Conservation (phyloP, 2,888 invertebrate genomes). For the Megalurothrips usitatus region DNA sequence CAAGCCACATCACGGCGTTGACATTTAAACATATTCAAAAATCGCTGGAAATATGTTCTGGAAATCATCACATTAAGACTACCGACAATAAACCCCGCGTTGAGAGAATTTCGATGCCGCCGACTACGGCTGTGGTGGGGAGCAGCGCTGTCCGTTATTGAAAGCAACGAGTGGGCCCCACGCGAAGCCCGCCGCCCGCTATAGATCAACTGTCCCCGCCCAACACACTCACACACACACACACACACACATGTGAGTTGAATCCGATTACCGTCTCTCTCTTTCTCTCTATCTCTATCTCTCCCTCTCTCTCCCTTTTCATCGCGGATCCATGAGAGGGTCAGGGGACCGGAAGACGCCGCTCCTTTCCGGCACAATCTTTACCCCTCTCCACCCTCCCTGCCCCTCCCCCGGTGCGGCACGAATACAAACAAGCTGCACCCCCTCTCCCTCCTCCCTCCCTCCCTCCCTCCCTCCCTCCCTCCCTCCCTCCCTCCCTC, state of each 20-base stretch:
- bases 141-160: slow-evolving; percentile 10
- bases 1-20: too few relatives aligned
- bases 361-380: not conserved
- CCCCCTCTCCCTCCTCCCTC: not conserved
- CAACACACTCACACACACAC: not conserved
- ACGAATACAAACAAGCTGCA: slow-evolving; percentile 20
- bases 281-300: not conserved
- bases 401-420: not conserved
- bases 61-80: too few relatives aligned
- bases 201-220: slow-evolving; percentile 2
- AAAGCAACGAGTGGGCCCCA: not conserved
- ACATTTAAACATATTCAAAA: too few relatives aligned
- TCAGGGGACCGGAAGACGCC: not conserved
- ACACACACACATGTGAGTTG: not conserved
- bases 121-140: too few relatives aligned
- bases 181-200: not conserved
- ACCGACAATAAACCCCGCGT: too few relatives aligned
- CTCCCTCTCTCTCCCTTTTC: not conserved
- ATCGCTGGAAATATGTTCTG: too few relatives aligned
- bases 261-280: not conserved
- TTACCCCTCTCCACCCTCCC: not conserved
- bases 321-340: not conserved
- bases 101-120: too few relatives aligned
- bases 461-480: not conserved
- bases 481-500: not conserved